Percentiles rank a stretch among this genome's conserved stretches.
phyloP scores from a whole-genome alignment of 92 coral and sea anemone genomes.

The Chrysogorgia sp. region DNA sequence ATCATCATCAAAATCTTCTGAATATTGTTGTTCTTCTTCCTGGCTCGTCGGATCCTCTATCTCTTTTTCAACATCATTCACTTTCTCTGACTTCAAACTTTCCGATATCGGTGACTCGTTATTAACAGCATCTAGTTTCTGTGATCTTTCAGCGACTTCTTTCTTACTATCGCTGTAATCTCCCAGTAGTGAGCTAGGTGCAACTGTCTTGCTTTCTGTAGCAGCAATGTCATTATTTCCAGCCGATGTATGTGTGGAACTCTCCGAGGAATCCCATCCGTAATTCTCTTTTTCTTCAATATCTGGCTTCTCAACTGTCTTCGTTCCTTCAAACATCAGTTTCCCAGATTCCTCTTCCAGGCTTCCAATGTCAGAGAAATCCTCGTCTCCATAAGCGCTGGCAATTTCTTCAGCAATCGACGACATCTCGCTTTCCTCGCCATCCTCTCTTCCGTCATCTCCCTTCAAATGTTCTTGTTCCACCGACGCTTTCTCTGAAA shows the following conservation, averaged over 20 bases:
- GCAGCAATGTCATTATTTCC: background rate
- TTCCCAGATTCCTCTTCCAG: background rate
- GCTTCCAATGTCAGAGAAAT: constrained; percentile 1
- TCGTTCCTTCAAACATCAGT: background rate
- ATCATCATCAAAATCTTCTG: constrained; percentile 39
- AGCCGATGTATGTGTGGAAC: background rate
- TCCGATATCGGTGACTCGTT: background rate
- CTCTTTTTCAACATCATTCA: background rate
- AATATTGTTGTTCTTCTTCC: constrained; percentile 16
- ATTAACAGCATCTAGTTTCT: too few species aligned
- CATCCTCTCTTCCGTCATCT: constrained; percentile 60
- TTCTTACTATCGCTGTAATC: background rate
- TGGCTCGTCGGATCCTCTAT: constrained; percentile 1
- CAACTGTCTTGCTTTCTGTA: background rate
- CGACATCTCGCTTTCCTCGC: constrained; percentile 64
- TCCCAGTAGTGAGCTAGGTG: background rate
- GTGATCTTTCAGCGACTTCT: too few species aligned
- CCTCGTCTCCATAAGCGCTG: constrained; percentile 14
- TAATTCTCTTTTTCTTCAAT: background rate
- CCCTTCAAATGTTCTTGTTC: constrained; percentile 39
- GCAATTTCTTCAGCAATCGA: constrained; percentile 60
- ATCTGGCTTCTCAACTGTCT: background rate
- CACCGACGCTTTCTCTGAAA: constrained; percentile 61
- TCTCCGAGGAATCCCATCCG: background rate
- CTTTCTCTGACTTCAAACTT: constrained; percentile 15